Evolutionary conservation across 2,797 vertebrate species (phyloP), one percentile per base, ranked within the genome.

Genomic region (Phataginus tricuspis): DNA sequence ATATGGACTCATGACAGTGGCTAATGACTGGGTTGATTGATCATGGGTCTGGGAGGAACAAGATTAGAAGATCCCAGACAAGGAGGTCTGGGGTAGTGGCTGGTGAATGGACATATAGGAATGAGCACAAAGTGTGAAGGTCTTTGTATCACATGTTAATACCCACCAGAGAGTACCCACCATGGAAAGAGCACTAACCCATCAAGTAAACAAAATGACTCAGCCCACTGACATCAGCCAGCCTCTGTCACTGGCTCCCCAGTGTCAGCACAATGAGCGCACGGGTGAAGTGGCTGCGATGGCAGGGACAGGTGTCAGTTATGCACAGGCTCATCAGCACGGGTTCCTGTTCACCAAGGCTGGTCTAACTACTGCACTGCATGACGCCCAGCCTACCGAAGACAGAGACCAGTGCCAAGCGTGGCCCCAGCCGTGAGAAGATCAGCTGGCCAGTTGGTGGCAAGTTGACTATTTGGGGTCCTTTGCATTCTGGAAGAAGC

Each of bases 401-500:
- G 69, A 82, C 34, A 49, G 21, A 94, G 45, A 74, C 8, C 66
- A 85, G 2, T n/a, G 59, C 21, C 51, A 59, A 80, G 55, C 31
- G 63, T 49, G n/a, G 29, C 45, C 84, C 23, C 21, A 79, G 55
- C 7, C 34, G 29, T 66, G 13, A 61, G 42, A 37, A 78, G 27
- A 69, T 84, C 49, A 19, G 5, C 7, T 4, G 4, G 49, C 23
- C 63, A 25, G 11, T 49, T 94, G 64, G 25, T 57, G 18, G 29
- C 61, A 92, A 80, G 53, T 79, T 83, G 18, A 86, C 51, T 95
- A 34, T 96, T 94, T 86, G 4, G 37, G 71, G 45, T 21, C 90
- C 25, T 95, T 86, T 59, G 19, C 57, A 39, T 75, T 86, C 61
- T 96, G n/a, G 71, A 77, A 95, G 53, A 53, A 87, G 18, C 23